Percentiles rank a stretch among this genome's conserved stretches.
These are phyloP conservation scores for Percopsis transmontana DNA, from an alignment of 2,113 vertebrate genomes.

Conservation along the genomic window DNA sequence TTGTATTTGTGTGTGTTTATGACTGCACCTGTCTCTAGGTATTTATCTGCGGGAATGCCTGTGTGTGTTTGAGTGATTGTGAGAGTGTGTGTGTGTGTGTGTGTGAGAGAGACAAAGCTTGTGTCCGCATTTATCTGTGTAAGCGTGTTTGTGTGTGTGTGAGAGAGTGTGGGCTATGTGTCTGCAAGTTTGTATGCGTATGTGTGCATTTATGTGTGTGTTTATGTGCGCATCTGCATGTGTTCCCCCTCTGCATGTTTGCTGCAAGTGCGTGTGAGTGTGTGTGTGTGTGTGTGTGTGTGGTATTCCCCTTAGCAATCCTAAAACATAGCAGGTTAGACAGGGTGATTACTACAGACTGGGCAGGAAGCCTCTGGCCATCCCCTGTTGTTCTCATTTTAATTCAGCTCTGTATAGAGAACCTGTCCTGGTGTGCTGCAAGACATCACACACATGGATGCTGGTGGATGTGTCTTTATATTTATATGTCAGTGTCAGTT, in stretches of 20 bases:
- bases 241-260: too few species aligned
- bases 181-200: not conserved
- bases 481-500: not conserved
- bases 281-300: not conserved
- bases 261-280: not conserved
- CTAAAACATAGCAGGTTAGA: conserved; percentile 29
- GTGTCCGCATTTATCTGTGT: not conserved
- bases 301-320: not conserved
- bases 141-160: not conserved
- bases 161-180: not conserved
- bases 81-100: not conserved
- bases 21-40: not conserved
- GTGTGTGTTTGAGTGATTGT: not conserved
- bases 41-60: not conserved
- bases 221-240: not conserved
- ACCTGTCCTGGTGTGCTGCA: conserved; percentile 61
- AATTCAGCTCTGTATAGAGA: conserved; percentile 58
- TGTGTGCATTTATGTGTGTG: not conserved
- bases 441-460: too few species aligned
- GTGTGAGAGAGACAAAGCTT: too few species aligned
- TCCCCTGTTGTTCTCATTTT: conserved; percentile 48
- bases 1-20: not conserved
- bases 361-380: conserved; percentile 51
- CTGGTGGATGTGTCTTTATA: too few species aligned
- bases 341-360: conserved; percentile 55